Evolutionary conservation across 1,140 invertebrate genomes (phyloP).

Genomic region (Bombus soroeensis): DNA sequence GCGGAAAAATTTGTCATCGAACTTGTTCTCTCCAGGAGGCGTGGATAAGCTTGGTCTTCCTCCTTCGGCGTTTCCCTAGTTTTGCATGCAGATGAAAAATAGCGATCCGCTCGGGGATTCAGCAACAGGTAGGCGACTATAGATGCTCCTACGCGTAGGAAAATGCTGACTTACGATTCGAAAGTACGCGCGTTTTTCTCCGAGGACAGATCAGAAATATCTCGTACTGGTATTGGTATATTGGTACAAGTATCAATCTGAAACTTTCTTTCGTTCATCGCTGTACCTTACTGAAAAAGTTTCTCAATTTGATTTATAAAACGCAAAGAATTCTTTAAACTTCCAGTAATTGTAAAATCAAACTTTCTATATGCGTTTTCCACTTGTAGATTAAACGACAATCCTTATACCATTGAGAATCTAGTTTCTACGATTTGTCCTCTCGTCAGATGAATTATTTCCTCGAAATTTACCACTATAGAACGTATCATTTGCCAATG

Average conservation of each 20-base stretch:
- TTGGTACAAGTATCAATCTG: background rate
- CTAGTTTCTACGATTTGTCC: too few species aligned
- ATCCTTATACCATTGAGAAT: too few species aligned
- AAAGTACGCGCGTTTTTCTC: background rate
- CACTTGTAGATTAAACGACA: too few species aligned
- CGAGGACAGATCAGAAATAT: background rate
- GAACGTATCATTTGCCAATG: too few species aligned
- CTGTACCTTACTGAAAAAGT: background rate
- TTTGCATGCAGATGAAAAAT: conserved; percentile 32
- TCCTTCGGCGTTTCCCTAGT: conserved; percentile 3
- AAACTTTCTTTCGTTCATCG: background rate
- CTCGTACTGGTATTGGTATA: too few species aligned
- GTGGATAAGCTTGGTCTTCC: background rate
- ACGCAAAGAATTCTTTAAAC: too few species aligned
- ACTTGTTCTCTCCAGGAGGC: background rate
- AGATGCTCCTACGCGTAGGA: background rate
- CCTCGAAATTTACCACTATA: too few species aligned
- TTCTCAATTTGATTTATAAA: background rate
- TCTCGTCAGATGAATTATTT: too few species aligned
- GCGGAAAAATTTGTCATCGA: conserved; percentile 33
- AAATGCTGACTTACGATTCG: background rate
- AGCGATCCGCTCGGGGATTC: conserved; percentile 24
- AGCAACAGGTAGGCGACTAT: conserved; percentile 50
- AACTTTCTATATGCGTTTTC: too few species aligned
- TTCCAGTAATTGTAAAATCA: too few species aligned